These are phyloP conservation scores for Rostratula benghalensis DNA, from an alignment of 2,113 vertebrate genomes.

Conservation along the genomic window DNA sequence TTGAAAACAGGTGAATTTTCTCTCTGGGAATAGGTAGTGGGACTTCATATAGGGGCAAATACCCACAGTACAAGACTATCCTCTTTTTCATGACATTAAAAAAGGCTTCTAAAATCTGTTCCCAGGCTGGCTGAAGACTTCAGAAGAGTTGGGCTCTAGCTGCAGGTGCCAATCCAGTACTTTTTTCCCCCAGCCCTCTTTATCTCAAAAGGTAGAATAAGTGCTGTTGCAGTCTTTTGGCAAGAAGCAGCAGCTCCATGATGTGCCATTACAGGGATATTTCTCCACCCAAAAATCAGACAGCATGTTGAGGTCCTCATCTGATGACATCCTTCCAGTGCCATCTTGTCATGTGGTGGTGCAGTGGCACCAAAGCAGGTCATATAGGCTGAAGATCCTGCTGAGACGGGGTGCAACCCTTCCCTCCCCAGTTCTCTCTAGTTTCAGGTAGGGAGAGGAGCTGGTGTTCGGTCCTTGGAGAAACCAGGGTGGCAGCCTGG, in stretches of 20 bases:
- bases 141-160: not conserved
- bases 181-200: not conserved
- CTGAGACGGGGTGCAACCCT: accelerated
- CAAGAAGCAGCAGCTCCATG: not conserved
- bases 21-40: not conserved
- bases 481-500: not conserved
- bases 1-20: not conserved
- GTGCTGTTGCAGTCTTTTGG: not conserved
- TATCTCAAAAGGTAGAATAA: not conserved
- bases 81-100: not conserved
- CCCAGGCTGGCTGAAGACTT: not conserved
- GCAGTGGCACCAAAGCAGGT: not conserved
- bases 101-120: not conserved
- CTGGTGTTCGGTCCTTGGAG: not conserved
- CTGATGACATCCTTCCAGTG: not conserved
- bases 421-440: not conserved
- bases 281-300: not conserved
- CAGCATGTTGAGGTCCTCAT: not conserved
- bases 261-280: accelerated
- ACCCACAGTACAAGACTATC: not conserved
- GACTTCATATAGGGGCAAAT: not conserved
- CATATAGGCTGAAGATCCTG: not conserved
- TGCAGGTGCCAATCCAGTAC: not conserved
- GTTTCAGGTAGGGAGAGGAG: not conserved
- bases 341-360: not conserved